These are phyloP conservation scores for Malachius bipustulatus DNA, from an alignment of 2,888 invertebrate species.

Conservation along the genomic window DNA sequence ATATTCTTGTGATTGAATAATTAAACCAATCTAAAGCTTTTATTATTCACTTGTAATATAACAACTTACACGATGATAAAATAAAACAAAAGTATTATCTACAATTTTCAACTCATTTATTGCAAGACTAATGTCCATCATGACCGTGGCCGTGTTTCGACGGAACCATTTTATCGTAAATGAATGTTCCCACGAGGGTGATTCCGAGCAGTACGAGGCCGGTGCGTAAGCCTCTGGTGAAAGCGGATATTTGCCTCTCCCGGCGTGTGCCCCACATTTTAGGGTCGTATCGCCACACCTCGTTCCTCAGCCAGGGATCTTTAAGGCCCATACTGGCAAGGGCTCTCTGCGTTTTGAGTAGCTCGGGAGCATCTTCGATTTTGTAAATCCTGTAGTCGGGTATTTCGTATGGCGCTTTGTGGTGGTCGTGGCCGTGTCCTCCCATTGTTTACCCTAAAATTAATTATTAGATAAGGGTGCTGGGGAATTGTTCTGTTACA, in stretches of 20 bases:
- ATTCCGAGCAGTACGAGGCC: slow-evolving; percentile 48
- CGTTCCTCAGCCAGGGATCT: slow-evolving; percentile 84
- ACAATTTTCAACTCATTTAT: no score
- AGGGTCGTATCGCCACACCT: slow-evolving; percentile 67
- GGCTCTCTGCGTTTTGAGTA: slow-evolving; percentile 50
- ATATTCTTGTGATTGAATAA: no score
- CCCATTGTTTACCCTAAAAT: no score
- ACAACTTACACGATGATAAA: no score
- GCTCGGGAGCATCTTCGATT: slow-evolving; percentile 54
- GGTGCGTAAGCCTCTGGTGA: slow-evolving; percentile 53
- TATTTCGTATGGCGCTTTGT: slow-evolving; percentile 48
- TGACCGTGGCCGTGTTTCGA: slow-evolving; percentile 38
- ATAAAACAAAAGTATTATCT: no score
- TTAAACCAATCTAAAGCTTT: no score
- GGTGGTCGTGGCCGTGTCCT: slow-evolving; percentile 41
- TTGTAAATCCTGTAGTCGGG: slow-evolving; percentile 64
- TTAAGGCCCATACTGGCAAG: slow-evolving; percentile 59
- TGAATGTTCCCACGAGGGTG: slow-evolving; percentile 39
- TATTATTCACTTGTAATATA: no score
- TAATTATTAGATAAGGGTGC: no score
- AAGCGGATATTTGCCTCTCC: slow-evolving; percentile 33
- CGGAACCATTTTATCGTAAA: slow-evolving; percentile 29
- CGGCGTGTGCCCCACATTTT: slow-evolving; percentile 45
- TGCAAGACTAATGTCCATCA: slow-evolving; percentile 36
- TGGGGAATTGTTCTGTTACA: no score